Evolutionary conservation across 2,113 vertebrate genomes (phyloP).

Genomic region (Cinclus mexicanus): DNA sequence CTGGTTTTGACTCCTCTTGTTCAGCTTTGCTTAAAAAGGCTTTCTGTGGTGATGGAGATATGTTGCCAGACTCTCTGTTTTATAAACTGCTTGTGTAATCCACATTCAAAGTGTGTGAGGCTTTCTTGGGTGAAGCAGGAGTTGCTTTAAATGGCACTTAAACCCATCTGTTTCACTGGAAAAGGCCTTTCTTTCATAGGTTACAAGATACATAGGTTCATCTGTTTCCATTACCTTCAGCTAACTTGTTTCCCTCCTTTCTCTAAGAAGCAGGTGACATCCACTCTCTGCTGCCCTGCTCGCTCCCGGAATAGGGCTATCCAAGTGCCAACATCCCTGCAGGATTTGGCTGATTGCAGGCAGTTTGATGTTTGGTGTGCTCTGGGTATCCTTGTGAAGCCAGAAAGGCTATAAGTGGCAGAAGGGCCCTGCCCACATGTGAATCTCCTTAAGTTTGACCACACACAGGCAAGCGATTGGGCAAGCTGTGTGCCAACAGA

Average conservation of each 20-base stretch:
- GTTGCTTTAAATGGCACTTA: conserved; percentile 56
- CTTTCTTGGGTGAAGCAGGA: conserved; percentile 28
- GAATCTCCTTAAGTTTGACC: neutral
- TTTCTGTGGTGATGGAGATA: neutral
- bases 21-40: neutral
- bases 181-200: conserved; percentile 24
- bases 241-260: neutral
- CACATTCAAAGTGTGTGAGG: conserved; percentile 24
- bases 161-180: conserved; percentile 46
- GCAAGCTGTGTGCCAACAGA: conserved; percentile 24
- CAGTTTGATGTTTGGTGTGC: neutral
- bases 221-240: conserved; percentile 1
- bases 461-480: neutral
- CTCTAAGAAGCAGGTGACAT: neutral
- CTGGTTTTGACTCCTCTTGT: neutral
- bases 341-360: neutral
- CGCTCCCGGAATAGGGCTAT: neutral
- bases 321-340: accelerated
- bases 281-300: neutral
- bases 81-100: conserved; percentile 44
- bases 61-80: neutral
- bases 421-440: neutral
- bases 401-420: neutral
- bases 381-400: neutral
- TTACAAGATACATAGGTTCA: neutral